Evolutionary conservation across 2,113 vertebrate genomes (phyloP).

Genomic region (Callospermophilus lateralis): DNA sequence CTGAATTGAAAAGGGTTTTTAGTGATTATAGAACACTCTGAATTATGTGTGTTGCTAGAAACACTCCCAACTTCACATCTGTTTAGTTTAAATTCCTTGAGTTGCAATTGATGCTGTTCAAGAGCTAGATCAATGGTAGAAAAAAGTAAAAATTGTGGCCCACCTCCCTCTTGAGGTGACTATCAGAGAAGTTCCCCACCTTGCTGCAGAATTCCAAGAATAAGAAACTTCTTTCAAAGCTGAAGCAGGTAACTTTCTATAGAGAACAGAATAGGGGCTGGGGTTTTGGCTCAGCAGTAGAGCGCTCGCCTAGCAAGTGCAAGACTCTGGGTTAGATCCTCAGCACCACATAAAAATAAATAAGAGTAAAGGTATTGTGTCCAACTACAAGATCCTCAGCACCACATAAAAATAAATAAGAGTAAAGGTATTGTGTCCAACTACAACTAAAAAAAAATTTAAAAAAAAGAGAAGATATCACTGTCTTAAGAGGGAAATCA

Average conservation of each 20-base stretch:
- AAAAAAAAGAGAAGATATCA: neutral
- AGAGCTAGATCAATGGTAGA: constrained; percentile 90
- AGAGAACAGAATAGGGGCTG: neutral
- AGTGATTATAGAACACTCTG: constrained; percentile 96
- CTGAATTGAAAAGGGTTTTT: constrained; percentile 90
- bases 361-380: too few species aligned
- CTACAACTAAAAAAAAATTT: too few species aligned
- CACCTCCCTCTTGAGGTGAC: neutral
- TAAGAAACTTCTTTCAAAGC: neutral
- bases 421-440: too few species aligned
- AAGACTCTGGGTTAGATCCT: too few species aligned
- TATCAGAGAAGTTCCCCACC: neutral
- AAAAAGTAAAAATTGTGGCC: neutral
- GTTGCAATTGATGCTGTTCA: constrained; percentile 99
- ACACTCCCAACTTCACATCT: constrained; percentile 98
- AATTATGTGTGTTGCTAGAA: constrained; percentile 98
- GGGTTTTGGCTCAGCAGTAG: too few species aligned
- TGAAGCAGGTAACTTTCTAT: neutral
- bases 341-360: too few species aligned
- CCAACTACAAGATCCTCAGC: too few species aligned
- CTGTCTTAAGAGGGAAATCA: neutral
- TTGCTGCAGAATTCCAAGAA: neutral
- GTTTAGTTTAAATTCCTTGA: constrained; percentile 98
- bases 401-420: too few species aligned
- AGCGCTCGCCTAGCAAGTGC: too few species aligned